These are phyloP conservation scores for Lepidotrigona ventralis DNA, from an alignment of 1,140 invertebrate species.

Conservation along the genomic window DNA sequence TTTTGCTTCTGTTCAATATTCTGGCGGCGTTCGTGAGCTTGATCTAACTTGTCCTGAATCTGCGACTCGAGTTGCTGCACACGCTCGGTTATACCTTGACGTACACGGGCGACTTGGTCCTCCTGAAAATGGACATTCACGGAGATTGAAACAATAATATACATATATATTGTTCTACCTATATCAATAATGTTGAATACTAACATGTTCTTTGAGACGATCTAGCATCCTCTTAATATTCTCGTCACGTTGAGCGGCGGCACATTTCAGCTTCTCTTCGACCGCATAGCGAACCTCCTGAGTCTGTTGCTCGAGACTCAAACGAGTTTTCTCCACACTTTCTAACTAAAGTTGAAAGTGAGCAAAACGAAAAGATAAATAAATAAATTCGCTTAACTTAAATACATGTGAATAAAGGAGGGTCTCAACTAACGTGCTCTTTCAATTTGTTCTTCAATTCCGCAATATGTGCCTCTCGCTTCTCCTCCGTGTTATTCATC, in stretches of 20 bases:
- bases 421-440: conserved; percentile 82
- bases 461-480: conserved; percentile 92
- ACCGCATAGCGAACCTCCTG: conserved; percentile 90
- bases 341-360: conserved; percentile 83
- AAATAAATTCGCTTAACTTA: not conserved
- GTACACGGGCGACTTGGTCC: conserved; percentile 86
- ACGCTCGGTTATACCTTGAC: conserved; percentile 83
- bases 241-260: conserved; percentile 91
- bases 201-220: conserved; percentile 93
- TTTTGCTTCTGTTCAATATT: conserved; percentile 86
- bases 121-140: conserved; percentile 79
- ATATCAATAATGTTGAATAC: conserved; percentile 68
- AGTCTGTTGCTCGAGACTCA: conserved; percentile 90
- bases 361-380: not conserved
- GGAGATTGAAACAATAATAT: conserved; percentile 32
- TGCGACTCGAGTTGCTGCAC: conserved; percentile 84
- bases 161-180: not conserved
- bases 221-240: conserved; percentile 93
- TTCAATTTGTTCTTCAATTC: conserved; percentile 93
- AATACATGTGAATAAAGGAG: conserved; percentile 31
- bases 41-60: conserved; percentile 87
- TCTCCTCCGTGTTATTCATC: conserved; percentile 93
- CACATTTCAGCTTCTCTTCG: conserved; percentile 91
- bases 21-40: conserved; percentile 85
- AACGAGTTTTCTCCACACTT: conserved; percentile 90